These are phyloP conservation scores for Catagonus wagneri DNA, from an alignment of 2,113 vertebrate genomes.

Conservation along the genomic window DNA sequence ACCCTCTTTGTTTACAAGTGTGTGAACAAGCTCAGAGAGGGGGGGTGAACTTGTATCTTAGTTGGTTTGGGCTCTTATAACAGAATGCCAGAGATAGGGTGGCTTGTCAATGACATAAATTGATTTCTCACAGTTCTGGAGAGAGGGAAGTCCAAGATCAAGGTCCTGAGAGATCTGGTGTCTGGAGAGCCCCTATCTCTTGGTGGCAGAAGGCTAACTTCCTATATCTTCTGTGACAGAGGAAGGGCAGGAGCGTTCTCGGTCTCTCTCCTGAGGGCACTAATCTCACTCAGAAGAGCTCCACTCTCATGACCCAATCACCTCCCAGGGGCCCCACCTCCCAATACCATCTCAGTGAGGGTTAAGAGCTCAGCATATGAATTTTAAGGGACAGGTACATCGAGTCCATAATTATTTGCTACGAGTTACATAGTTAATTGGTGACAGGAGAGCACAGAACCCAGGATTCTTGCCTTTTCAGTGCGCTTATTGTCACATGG, in stretches of 20 bases:
- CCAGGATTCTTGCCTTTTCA: neutral
- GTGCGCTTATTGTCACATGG: neutral
- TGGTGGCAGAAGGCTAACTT: neutral
- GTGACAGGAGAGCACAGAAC: neutral
- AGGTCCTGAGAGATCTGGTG: too few species aligned
- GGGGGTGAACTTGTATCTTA: neutral
- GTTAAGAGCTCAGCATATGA: neutral
- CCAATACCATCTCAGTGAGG: neutral
- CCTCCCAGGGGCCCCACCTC: neutral
- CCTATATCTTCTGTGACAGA: too few species aligned
- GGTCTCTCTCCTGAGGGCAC: neutral
- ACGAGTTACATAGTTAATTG: neutral
- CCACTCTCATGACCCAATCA: neutral
- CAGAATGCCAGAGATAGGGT: neutral
- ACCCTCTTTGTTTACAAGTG: neutral
- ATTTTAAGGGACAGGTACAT: neutral
- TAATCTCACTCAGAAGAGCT: neutral
- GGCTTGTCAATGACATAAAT: neutral
- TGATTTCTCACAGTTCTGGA: neutral
- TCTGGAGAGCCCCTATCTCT: neutral
- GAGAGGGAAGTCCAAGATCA: neutral
- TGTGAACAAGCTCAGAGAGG: neutral
- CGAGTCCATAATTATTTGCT: neutral
- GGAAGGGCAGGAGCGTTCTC: neutral
- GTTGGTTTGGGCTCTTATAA: neutral